phyloP scores from a whole-genome alignment of 2,888 invertebrate species.

The Ophion ventricosus region DNA sequence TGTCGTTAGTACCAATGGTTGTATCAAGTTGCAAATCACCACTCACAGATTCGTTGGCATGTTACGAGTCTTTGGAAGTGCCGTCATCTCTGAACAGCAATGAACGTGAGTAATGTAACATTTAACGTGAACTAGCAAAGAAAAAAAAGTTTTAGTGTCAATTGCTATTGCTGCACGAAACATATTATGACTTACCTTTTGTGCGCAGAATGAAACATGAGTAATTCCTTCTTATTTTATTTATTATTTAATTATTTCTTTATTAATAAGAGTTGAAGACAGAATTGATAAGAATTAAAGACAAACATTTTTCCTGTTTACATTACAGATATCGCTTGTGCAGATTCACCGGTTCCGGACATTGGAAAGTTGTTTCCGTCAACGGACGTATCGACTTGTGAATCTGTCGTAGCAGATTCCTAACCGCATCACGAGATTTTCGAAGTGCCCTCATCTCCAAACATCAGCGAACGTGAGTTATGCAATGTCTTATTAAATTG shows the following conservation, averaged over 20 bases:
- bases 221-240: background rate
- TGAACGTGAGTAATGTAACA: conserved; percentile 13
- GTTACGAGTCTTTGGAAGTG: background rate
- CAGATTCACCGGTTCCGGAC: conserved; percentile 3
- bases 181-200: conserved; percentile 15
- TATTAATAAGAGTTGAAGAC: conserved; percentile 3
- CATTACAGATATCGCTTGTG: no score
- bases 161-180: conserved; percentile 2
- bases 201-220: background rate
- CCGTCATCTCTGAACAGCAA: conserved; percentile 4
- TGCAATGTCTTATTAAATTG: conserved; percentile 2
- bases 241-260: conserved; percentile 15
- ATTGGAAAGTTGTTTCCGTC: background rate
- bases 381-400: conserved; percentile 9
- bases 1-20: background rate
- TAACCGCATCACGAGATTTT: conserved; percentile 7
- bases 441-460: background rate
- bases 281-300: background rate
- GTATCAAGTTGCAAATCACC: conserved; percentile 4
- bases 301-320: conserved; percentile 14
- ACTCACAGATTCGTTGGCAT: no score
- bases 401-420: conserved; percentile 6
- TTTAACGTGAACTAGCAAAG: background rate
- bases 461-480: conserved; percentile 13
- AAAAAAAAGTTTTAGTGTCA: conserved; percentile 2